Base-by-base conservation (phyloP, 1,140 invertebrate species). In the Caligus rogercresseyi region DNA sequence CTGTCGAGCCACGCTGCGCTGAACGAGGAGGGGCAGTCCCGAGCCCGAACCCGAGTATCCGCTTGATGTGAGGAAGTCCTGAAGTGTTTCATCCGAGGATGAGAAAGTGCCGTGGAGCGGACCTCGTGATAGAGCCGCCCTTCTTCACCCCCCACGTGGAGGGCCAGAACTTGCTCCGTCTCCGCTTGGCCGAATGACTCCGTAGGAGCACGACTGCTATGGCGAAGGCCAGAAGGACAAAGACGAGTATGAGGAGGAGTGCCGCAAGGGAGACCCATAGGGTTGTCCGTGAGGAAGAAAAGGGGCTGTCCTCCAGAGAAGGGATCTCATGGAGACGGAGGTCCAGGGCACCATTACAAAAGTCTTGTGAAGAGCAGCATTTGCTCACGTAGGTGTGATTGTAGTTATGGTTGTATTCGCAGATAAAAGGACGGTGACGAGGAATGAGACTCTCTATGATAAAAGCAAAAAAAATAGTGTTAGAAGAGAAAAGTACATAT, bases 1-100 rank as follows among this genome's bases (percentile, higher is more conserved):
- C 21, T 63, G 61, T 25, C 61, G 15, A 14, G 61, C 61, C 11
- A 63, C 52, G 31, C 51, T 63, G 54, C 61, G 13, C 25, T 63
- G 61, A 2, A 63, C 51, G 15, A 63, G 24, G n/a, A 63, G 51
- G 13, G 61, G 61, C 19, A 63, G 25, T 3, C 61, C 61, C 3
- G 61, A 63, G 11, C 61, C 61, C 3, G 61, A 63, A 13, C 61
- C 61, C 2, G 61, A 21, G n/a, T 20, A 56, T 3, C 16, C 2
- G 15, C 15, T 15, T 20, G 2, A 56, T 14, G 16, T 18, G 15
- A 25, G 16, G 16, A 18, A 54, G 54, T 16, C 54, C 13, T 16
- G 16, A n/a, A 56, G 2, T n/a, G 54, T 20, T n/a, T 20, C 54
- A 20, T 21, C 20, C 3, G 20, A 20, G 3, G 54, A 53, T 20